Conservation (phyloP, 2,113 vertebrate genomes). For the Panthera tigris region DNA sequence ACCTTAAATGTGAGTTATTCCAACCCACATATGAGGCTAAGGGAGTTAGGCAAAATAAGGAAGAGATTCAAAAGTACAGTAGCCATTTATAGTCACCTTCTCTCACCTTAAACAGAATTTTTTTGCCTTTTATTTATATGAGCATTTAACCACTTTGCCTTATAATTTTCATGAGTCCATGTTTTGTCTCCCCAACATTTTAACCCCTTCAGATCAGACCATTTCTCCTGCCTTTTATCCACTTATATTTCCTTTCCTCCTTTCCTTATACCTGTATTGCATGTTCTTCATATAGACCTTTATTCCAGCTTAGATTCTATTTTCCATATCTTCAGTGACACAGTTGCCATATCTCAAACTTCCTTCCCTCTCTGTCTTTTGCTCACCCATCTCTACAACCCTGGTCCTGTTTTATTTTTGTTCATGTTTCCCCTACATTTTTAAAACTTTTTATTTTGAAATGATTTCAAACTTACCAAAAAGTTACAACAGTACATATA, state of each 20-base stretch:
- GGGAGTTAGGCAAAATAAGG: background rate
- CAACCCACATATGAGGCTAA: background rate
- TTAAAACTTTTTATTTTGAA: background rate
- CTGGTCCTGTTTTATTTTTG: background rate
- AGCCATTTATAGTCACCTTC: background rate
- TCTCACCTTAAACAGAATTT: background rate
- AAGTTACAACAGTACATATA: background rate
- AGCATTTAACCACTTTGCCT: background rate
- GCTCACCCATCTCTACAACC: background rate
- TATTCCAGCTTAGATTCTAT: background rate
- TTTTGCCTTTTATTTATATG: background rate
- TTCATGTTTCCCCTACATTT: background rate
- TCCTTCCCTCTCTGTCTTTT: background rate
- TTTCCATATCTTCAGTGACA: background rate
- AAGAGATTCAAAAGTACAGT: background rate
- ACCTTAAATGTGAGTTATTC: conserved; percentile 3
- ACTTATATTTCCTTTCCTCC: background rate
- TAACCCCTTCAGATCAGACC: background rate
- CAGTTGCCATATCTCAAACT: background rate
- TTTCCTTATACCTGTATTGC: background rate
- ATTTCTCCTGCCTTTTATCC: background rate
- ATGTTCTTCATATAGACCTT: background rate
- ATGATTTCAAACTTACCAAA: background rate
- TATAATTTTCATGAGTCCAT: background rate
- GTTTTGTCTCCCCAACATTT: background rate